Evolutionary conservation across 2,113 vertebrate genomes (phyloP), one percentile per base, ranked within the genome.

Genomic region (Heterochromis multidens): DNA sequence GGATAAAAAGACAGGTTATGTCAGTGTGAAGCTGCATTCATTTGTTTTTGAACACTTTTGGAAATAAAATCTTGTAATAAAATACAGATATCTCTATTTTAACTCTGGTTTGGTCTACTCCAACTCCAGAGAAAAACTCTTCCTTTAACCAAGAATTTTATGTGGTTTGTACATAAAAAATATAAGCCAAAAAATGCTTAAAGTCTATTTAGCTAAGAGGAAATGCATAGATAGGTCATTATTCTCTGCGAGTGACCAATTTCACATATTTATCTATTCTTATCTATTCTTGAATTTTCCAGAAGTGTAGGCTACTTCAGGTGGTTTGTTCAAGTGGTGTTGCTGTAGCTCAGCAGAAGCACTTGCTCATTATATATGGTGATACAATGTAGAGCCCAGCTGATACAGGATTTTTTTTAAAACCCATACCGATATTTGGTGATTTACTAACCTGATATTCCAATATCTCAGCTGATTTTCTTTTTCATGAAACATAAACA

Each of bases 361-460:
- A 67, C n/a, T 67, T 40, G 3, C 0, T 67, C 63, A 0, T 67
- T 10, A 0, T 13, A 67, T 8, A 10, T 3, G 1, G 37, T 0
- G 13, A 67, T 11, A 43, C n/a, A 67, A 70, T 46, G 46, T 6
- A 70, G 25, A 70, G 37, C 5, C 63, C 1, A 46, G 29, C 23
- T 46, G 40, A 70, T 46, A 70, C 2, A 70, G 16, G 23, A 40
- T 17, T 46, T 46, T 49, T 31, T 60, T 0, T 63, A 67, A 67
- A n/a, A 2, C 3, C 23, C 14, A 70, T 11, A 70, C 23, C 25
- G 23, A 70, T 46, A 70, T 46, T 0, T 27, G 37, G 63, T 46
- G 14, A 17, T 70, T 0, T 46, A 0, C 37, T 67, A 17, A 70
- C 37, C 14, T 7, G 10, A 37, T n/a, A 3, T 27, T 67, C 37